Base-by-base conservation (phyloP, 2,888 invertebrate species). In the Rugalucina vietnamica region DNA sequence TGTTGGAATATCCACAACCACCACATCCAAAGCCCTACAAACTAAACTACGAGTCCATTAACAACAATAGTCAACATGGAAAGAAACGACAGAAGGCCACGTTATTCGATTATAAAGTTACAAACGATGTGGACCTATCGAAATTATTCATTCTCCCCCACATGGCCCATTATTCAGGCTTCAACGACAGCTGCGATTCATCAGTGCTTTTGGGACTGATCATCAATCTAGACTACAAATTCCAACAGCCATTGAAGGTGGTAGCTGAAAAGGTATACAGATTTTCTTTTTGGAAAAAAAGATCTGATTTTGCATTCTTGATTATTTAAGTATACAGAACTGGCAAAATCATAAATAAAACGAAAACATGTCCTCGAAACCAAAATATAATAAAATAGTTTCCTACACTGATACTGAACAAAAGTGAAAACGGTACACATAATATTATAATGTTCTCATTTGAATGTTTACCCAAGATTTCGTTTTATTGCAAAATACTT, bases 11-110 rank as follows among this genome's bases (percentile, higher is more conserved):
- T 29, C 65, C 65, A 10, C 12, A 3, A 18, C 57, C 57, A 3
- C 73, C 65, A 12, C 69, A 49, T 29, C 73, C 65, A 12, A 75
- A 49, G 24, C 69, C 73, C 18, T 60, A 75, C 27, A 54, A 36
- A 12, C 69, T 87, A 12, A 87, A 84, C 60, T 87, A 87, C 32
- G 84, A 84, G 57, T 43, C 82, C 1, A 82, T 87, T 14, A 87
- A 84, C 70, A 84, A 82, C 29, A 87, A 87, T 65, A 39, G 24
- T 1, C 34, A 57, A 18, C 14, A 49, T 73, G 43, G 73, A 3
- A 29, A n/a, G 29, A 65, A 39, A 5, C 24, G 39, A 27, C 5
- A 5, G 27, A 10, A 0, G 21, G 10, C 29, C 32, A 14, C 39
- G 18, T 4, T 82, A 72, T 76, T 29, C 34, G 76, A 87, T 57